Evolutionary conservation across 2,797 vertebrate species (phyloP).

Genomic region (Thaleichthys pacificus): DNA sequence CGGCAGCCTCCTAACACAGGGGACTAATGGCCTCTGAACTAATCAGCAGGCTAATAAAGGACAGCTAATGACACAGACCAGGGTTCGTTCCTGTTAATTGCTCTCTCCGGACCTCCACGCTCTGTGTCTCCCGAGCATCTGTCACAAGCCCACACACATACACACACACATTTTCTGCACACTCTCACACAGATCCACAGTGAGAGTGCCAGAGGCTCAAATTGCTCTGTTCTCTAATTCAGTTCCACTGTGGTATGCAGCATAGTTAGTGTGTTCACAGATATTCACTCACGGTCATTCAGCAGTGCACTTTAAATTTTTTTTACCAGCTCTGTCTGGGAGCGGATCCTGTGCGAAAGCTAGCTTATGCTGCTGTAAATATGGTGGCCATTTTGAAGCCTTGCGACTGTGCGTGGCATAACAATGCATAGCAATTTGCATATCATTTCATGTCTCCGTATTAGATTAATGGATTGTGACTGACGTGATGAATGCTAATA

Average conservation of each 20-base stretch:
- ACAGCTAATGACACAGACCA: constrained; percentile 64
- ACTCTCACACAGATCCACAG: constrained; percentile 11
- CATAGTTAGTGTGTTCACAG: not conserved
- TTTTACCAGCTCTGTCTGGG: no score
- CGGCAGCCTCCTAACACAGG: constrained; percentile 57
- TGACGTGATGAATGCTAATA: constrained; percentile 74
- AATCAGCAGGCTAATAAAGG: constrained; percentile 75
- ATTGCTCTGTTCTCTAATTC: constrained; percentile 57
- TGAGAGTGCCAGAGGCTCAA: no score
- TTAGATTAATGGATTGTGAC: constrained; percentile 76
- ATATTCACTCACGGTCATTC: no score
- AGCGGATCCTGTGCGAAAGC: no score
- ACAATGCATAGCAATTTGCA: constrained; percentile 73
- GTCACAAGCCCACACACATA: constrained; percentile 56
- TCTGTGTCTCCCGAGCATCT: constrained; percentile 66
- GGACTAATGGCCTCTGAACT: constrained; percentile 69
- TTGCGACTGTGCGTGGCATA: constrained; percentile 61
- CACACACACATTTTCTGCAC: constrained; percentile 39
- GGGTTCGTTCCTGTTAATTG: constrained; percentile 74
- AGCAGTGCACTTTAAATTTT: no score
- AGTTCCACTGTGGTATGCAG: constrained; percentile 38
- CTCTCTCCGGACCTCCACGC: constrained; percentile 65
- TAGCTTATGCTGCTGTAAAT: constrained; percentile 19
- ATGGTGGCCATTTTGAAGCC: constrained; percentile 67
- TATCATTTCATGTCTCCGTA: constrained; percentile 75